phyloP scores from a whole-genome alignment of 2,113 vertebrate genomes.

The Rhea pennata region DNA sequence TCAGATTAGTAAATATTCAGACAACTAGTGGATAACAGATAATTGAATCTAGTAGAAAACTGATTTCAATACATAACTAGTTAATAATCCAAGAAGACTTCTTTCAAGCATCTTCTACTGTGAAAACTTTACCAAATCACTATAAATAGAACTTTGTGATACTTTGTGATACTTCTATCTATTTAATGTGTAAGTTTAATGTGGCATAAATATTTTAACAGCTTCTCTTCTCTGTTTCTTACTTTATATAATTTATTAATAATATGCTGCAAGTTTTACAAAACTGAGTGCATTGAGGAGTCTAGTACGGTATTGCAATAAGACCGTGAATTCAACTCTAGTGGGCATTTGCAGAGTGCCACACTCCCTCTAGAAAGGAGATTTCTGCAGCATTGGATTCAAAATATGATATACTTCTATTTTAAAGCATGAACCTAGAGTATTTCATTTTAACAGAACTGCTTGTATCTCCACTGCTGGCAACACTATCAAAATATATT shows the following conservation, averaged over 20 bases:
- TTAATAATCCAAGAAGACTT: background rate
- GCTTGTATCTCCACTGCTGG: background rate
- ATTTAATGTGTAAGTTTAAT: background rate
- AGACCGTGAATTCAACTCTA: background rate
- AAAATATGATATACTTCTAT: background rate
- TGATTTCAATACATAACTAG: background rate
- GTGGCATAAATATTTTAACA: background rate
- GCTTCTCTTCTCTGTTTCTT: background rate
- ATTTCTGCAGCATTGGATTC: background rate
- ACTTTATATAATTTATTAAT: constrained; percentile 23
- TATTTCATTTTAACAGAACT: background rate
- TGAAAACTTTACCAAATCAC: background rate
- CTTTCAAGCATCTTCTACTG: background rate
- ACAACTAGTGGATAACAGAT: background rate
- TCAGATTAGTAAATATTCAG: background rate
- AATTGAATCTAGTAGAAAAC: background rate
- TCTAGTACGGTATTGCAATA: background rate
- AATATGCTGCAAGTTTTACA: background rate
- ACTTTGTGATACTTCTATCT: background rate
- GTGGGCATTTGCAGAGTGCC: background rate
- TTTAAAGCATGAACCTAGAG: background rate
- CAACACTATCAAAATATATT: background rate
- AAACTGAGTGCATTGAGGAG: background rate
- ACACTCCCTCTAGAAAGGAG: background rate
- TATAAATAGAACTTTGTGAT: background rate